Evolutionary conservation across 2,113 vertebrate species (phyloP), one percentile per base, ranked within the genome.

Genomic region (Pterocles gutturalis): DNA sequence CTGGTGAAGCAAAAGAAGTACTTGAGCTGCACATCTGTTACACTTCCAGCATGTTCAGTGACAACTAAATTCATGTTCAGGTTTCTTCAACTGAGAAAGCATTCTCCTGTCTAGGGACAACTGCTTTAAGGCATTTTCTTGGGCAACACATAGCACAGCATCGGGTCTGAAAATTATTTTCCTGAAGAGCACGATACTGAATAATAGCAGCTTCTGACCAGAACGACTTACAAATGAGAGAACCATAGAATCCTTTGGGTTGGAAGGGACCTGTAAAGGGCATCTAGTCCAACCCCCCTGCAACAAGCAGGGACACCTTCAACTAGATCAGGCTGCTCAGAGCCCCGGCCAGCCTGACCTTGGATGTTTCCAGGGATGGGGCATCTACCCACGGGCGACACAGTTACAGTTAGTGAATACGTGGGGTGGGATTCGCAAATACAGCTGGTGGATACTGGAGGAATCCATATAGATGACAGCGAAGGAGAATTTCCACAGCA

Each of bases 1-100:
- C 98, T 98, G 96, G 51, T 73, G 85, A 94, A 95, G 87, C 45
- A 93, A 94, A 98, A 94, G 60, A 85, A 57, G 41, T 49, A 76
- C 24, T 90, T 93, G 34, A 93, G 7, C 34, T 57, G 84, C 25
- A 73, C 49, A 76, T 65, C 33, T 76, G 34, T 49, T 45, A 81
- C 6, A 33, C 45, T 60, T 46, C 5, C 73, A 94, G 31, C 29
- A 81, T 0, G 0, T 36, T 48, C 62, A 88, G 18, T 7, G 28
- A 49, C 31, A 75, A 48, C 17, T 51, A 21, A 76, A 85, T 36
- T 72, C 4, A 49, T 5, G 3, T n/a, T 25, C 49, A 65, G 45
- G 26, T 70, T 62, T 53, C 85, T 93, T 85, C 45, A 72, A 19
- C 29, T 64, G 54, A 54, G 49, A 61, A 84, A 72, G 54, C 12